Base-by-base conservation (phyloP, 1,140 invertebrate species). In the Dermatophagoides farinae region DNA sequence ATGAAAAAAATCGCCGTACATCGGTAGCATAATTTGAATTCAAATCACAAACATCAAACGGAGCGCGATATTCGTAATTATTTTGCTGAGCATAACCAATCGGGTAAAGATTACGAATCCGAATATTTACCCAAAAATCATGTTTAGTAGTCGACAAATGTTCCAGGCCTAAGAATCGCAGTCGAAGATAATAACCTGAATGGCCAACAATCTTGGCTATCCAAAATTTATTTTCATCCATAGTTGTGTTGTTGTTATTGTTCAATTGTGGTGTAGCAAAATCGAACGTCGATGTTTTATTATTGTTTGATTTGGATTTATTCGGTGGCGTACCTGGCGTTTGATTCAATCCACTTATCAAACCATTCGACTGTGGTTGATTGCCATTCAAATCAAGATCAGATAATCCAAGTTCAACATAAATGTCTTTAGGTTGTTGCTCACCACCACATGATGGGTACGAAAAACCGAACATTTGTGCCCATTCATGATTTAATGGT, bases 111-210 rank as follows among this genome's bases (percentile, higher is more conserved):
- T 55, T 55, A 25, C 53, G 23, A n/a, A 38, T 14, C 16, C 53
- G 23, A 55, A 55, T 2, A 25, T 55, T 55, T n/a, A 38, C 23
- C 53, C 53, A 55, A 38, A 55, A 55, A 25, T 55, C 53, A 25
- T 55, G 41, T 14, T 43, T 16, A 31, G 55, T 12, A 22, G 6
- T 46, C 16, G 50, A 52, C 12, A 20, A 52, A 23, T 23, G 9
- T 23, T 41, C 23, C 5, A 44, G 41, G 2, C 38, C 38, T n/a
- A 58, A 11, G 16, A 20, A 55, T 18, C 53, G 53, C 5, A 55
- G 25, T 23, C 31, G 23, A 12, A 55, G 53, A 44, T 55, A 55
- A 44, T 23, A 55, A 50, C 47, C 47, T 5, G 38, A 16, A 20
- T 55, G 14, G 23, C 12, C 53, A 20, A 55, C 31, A 44, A 55